phyloP scores from a whole-genome alignment of 2,888 invertebrate genomes.

The Catocala fraxini region DNA sequence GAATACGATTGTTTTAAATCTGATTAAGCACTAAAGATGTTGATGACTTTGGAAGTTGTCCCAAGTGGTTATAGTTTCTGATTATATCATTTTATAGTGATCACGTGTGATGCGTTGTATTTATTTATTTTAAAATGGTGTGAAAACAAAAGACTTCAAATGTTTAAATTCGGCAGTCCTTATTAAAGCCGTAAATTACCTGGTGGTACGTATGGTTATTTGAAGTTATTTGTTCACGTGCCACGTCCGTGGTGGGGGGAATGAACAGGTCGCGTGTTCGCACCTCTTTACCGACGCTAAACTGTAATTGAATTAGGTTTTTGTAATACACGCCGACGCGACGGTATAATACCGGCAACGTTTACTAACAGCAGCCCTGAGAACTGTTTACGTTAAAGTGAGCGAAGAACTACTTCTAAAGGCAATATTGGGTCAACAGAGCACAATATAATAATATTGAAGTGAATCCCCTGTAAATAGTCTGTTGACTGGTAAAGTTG shows the following conservation, averaged over 20 bases:
- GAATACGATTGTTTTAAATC: no score
- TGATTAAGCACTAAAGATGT: no score
- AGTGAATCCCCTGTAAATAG: background rate
- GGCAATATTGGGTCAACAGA: background rate
- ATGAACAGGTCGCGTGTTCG: slow-evolving; percentile 61
- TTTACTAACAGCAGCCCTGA: background rate
- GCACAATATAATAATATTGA: background rate
- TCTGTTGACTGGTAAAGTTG: no score
- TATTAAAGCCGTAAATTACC: slow-evolving; percentile 1
- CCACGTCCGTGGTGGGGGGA: slow-evolving; percentile 16
- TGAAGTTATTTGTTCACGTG: slow-evolving; percentile 52
- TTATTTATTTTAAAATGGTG: background rate
- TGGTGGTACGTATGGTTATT: slow-evolving; percentile 34
- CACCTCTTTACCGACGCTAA: slow-evolving; percentile 55
- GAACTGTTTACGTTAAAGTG: background rate
- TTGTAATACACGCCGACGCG: slow-evolving; percentile 28
- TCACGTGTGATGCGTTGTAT: no score
- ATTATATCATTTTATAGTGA: no score
- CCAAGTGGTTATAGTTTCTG: no score
- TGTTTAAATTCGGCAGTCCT: background rate
- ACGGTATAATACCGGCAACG: background rate
- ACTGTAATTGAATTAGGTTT: slow-evolving; percentile 60
- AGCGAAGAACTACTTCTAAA: background rate
- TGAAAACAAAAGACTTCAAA: background rate
- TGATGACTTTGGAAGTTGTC: no score